These are phyloP conservation scores for Octodonta nipae DNA, from an alignment of 2,888 invertebrate species.

Conservation along the genomic window DNA sequence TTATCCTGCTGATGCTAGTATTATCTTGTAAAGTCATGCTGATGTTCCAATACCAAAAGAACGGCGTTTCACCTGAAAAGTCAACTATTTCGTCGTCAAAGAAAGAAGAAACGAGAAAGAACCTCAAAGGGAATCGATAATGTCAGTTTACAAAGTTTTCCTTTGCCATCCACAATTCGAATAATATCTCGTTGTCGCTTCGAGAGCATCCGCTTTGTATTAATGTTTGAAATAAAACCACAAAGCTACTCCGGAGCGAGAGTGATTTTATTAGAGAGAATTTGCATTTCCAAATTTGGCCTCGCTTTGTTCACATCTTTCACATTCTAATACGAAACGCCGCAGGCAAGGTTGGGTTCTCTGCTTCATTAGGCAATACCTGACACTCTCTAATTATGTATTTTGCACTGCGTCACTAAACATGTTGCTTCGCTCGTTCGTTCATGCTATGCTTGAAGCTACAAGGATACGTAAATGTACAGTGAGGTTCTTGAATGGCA, in stretches of 20 bases:
- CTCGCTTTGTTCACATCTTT: slow-evolving; percentile 17
- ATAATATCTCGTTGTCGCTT: not conserved
- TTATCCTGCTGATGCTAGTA: too few relatives aligned
- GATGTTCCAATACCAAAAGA: too few relatives aligned
- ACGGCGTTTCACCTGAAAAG: too few relatives aligned
- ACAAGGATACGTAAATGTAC: too few relatives aligned
- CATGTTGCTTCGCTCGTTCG: slow-evolving; percentile 15
- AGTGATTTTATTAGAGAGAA: slow-evolving; percentile 8
- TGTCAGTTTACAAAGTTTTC: not conserved
- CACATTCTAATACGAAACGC: slow-evolving; percentile 19
- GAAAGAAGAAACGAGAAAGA: not conserved
- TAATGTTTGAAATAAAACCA: slow-evolving; percentile 2
- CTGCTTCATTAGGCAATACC: slow-evolving; percentile 30
- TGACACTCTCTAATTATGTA: slow-evolving; percentile 35
- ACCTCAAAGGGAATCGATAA: not conserved
- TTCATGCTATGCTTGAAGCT: too few relatives aligned
- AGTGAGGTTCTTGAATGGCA: too few relatives aligned
- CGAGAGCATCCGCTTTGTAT: slow-evolving; percentile 1
- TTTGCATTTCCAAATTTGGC: slow-evolving; percentile 20
- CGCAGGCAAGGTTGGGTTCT: slow-evolving; percentile 22
- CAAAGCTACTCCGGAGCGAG: not conserved
- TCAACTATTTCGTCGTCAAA: too few relatives aligned
- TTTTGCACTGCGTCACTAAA: slow-evolving; percentile 27
- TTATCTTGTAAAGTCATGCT: too few relatives aligned
- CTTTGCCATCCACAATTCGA: not conserved